Conservation (phyloP, 2,797 vertebrate genomes). For the Hyperoplus immaculatus region DNA sequence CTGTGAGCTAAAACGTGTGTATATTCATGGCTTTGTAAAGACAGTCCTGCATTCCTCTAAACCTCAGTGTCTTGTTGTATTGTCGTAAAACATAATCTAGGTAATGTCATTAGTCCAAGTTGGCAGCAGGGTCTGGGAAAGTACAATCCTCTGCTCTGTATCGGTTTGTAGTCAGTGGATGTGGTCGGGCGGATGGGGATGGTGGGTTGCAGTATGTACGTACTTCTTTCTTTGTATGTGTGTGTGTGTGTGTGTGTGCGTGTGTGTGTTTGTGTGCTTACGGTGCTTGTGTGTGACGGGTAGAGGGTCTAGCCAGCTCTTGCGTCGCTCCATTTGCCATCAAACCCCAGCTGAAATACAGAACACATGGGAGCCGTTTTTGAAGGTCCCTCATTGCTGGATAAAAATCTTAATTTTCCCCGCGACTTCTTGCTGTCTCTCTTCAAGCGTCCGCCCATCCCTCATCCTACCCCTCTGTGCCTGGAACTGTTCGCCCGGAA, state of each 20-base stretch:
- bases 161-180: constrained; percentile 68
- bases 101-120: constrained; percentile 68
- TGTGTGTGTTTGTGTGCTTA: constrained; percentile 43
- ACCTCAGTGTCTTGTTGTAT: constrained; percentile 64
- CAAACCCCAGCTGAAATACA: constrained; percentile 81
- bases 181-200: constrained; percentile 63
- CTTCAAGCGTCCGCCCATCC: constrained; percentile 50
- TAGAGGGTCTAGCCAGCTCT: constrained; percentile 71
- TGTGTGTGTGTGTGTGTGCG: constrained; percentile 23
- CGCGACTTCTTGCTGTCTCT: constrained; percentile 67
- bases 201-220: constrained; percentile 46
- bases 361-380: constrained; percentile 80
- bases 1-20: constrained; percentile 30
- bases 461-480: constrained; percentile 66
- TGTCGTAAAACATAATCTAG: constrained; percentile 64
- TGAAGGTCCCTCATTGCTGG: constrained; percentile 68
- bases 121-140: constrained; percentile 70
- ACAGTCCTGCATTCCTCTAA: constrained; percentile 40
- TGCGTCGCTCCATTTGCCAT: constrained; percentile 83
- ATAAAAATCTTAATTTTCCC: constrained; percentile 69
- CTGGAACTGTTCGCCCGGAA: constrained; percentile 80
- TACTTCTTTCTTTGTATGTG: constrained; percentile 44
- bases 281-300: constrained; percentile 47
- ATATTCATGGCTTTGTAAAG: constrained; percentile 47
- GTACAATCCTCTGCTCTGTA: constrained; percentile 60